Evolutionary conservation across 2,888 invertebrate species (phyloP).

Genomic region (Uloborus plumipes): DNA sequence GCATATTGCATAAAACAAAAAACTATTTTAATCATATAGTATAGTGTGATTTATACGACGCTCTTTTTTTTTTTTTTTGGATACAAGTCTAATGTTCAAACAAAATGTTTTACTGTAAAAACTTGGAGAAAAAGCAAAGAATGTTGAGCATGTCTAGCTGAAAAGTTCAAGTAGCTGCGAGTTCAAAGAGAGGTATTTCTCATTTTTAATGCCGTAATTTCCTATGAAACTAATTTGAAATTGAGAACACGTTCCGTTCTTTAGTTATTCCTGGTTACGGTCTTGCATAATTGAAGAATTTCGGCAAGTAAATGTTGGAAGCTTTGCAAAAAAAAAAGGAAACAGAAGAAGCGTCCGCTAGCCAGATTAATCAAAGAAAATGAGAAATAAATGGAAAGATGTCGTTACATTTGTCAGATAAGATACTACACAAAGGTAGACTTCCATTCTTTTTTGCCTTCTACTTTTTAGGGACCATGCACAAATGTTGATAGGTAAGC

Average conservation of each 20-base stretch:
- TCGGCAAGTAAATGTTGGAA: slow-evolving; percentile 4
- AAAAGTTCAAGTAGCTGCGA: too few relatives aligned
- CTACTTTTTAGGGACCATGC: not conserved
- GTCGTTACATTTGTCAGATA: slow-evolving; percentile 56
- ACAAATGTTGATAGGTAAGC: not conserved
- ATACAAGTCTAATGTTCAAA: too few relatives aligned
- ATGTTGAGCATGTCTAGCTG: too few relatives aligned
- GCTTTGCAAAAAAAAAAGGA: slow-evolving; percentile 5
- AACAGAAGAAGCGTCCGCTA: slow-evolving; percentile 1
- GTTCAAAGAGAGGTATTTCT: not conserved
- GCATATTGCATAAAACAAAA: too few relatives aligned
- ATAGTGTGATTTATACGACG: too few relatives aligned
- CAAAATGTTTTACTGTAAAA: too few relatives aligned
- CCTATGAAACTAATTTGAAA: slow-evolving; percentile 38
- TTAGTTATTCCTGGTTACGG: slow-evolving; percentile 41
- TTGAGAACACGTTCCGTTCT: slow-evolving; percentile 27
- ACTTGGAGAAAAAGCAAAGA: too few relatives aligned
- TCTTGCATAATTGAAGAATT: slow-evolving; percentile 47
- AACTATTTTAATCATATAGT: too few relatives aligned
- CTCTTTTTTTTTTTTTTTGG: too few relatives aligned
- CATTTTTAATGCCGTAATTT: slow-evolving; percentile 40
- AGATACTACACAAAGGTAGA: slow-evolving; percentile 23
- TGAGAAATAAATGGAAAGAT: slow-evolving; percentile 54
- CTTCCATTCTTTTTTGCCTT: slow-evolving; percentile 18
- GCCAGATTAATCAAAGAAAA: slow-evolving; percentile 53